Conservation (phyloP, 2,113 vertebrate genomes). For the Melanerpes aurifrons region DNA sequence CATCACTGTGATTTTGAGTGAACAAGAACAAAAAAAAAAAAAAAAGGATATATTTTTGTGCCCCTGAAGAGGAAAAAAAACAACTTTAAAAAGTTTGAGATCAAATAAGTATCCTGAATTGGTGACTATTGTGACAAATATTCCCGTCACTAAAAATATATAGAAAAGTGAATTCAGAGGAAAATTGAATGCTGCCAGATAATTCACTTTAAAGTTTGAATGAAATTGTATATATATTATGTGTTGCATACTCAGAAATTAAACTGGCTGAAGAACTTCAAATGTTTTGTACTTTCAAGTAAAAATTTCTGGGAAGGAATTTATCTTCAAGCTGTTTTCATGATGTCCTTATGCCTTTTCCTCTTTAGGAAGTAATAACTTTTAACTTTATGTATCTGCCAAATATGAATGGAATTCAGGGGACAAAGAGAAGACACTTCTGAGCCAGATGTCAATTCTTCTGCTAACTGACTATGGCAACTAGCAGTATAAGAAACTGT, state of each 20-base stretch:
- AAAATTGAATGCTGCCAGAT: background rate
- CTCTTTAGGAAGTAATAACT: background rate
- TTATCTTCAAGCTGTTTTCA: background rate
- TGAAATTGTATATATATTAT: background rate
- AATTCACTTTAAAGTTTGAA: constrained; percentile 1
- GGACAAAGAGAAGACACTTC: background rate
- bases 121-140: background rate
- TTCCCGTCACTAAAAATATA: background rate
- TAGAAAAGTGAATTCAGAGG: background rate
- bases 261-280: background rate
- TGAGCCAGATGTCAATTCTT: background rate
- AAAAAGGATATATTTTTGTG: background rate
- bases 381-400: background rate
- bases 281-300: background rate
- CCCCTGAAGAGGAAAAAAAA: background rate
- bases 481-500: background rate
- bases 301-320: background rate
- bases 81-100: background rate
- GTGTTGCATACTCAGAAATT: background rate
- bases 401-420: background rate
- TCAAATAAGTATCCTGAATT: background rate
- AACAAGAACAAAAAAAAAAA: background rate
- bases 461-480: background rate
- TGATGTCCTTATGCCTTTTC: background rate
- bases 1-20: background rate